Percentiles rank a stretch among this genome's conserved stretches.
phyloP scores from a whole-genome alignment of 2,888 invertebrate genomes.

The Drosophila sordidapex region DNA sequence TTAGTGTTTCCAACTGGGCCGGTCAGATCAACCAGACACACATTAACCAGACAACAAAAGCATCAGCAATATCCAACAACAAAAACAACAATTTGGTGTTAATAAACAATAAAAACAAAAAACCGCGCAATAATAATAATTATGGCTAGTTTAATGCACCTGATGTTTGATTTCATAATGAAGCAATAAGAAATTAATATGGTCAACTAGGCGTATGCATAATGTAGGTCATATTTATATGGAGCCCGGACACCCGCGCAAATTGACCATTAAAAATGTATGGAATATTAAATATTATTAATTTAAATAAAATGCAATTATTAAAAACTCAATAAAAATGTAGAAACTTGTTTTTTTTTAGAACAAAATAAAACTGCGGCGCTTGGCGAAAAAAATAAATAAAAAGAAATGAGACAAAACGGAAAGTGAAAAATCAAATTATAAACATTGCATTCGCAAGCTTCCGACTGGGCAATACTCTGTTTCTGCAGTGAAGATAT shows the following conservation, averaged over 20 bases:
- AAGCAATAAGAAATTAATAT: constrained; percentile 5
- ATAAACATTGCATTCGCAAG: not conserved
- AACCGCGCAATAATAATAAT: constrained; percentile 12
- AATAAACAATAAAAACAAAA: constrained; percentile 16
- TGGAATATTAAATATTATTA: constrained; percentile 5
- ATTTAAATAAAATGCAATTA: constrained; percentile 3
- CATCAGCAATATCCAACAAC: not conserved
- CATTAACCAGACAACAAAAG: constrained; percentile 7
- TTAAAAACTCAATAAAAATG: constrained; percentile 16
- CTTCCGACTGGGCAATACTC: not conserved
- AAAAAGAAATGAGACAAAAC: constrained; percentile 23
- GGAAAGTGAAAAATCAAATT: not conserved
- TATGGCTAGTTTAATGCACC: constrained; percentile 17
- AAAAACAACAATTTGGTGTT: constrained; percentile 7
- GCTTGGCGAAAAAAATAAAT: constrained; percentile 45
- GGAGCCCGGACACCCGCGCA: constrained; percentile 18
- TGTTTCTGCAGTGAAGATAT: not conserved
- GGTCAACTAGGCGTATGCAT: constrained; percentile 17
- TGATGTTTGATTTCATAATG: constrained; percentile 11
- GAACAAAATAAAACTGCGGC: constrained; percentile 52
- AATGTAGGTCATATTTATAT: constrained; percentile 34
- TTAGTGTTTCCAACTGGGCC: constrained; percentile 16
- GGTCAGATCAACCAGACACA: constrained; percentile 3
- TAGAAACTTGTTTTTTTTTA: not conserved
- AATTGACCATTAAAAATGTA: constrained; percentile 24